These are phyloP conservation scores for Brachyhypopomus gauderio DNA, from an alignment of 2,113 vertebrate genomes.

Conservation along the genomic window DNA sequence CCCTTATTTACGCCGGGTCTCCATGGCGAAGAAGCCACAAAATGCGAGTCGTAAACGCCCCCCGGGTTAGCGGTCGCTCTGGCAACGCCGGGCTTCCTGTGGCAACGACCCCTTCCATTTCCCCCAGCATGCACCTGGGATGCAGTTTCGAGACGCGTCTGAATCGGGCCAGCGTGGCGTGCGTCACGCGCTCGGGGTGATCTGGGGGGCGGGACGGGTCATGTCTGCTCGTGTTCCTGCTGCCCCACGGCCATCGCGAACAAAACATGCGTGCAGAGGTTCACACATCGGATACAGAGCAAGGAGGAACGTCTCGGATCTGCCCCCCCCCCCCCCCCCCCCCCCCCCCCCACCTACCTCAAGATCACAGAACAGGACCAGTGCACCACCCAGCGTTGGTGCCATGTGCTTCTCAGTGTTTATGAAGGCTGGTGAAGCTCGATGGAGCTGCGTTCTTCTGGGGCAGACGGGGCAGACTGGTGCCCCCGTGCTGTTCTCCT, in stretches of 20 bases:
- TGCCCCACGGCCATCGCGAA: too few species aligned
- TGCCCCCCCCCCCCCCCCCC: too few species aligned
- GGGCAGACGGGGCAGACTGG: too few species aligned
- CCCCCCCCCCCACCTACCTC: too few species aligned
- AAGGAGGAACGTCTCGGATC: too few species aligned
- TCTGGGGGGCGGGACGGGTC: not conserved
- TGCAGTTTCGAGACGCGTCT: not conserved
- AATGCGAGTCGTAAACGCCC: too few species aligned
- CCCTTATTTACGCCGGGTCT: too few species aligned
- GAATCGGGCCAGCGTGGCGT: slow-evolving; percentile 24
- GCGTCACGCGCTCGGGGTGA: not conserved
- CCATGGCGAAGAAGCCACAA: not conserved
- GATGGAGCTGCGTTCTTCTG: not conserved
- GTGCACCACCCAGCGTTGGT: too few species aligned
- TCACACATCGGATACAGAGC: not conserved
- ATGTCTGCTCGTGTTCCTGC: not conserved
- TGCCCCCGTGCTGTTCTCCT: too few species aligned
- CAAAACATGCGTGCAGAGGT: not conserved
- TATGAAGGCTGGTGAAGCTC: not conserved
- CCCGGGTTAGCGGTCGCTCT: not conserved
- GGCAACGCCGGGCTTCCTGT: not conserved
- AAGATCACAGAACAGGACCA: too few species aligned
- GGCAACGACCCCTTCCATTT: not conserved
- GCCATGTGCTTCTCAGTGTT: not conserved
- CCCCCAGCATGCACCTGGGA: not conserved